Conservation (phyloP, 2,113 vertebrate species). For the Leptodactylus fuscus region DNA sequence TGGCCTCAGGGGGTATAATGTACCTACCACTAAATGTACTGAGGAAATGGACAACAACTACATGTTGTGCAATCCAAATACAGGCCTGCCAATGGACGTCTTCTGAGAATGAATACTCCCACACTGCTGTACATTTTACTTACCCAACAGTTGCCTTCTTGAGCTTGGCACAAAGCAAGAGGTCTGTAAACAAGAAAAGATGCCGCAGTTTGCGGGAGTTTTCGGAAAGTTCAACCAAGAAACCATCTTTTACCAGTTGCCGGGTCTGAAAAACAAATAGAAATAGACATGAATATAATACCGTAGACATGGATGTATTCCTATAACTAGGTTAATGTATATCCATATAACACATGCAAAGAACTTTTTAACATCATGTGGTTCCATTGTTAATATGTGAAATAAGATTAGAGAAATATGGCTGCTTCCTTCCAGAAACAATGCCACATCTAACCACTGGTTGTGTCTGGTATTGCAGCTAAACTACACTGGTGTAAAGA, state of each 20-base stretch:
- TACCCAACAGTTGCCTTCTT: conserved; percentile 94
- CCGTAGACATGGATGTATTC: not conserved
- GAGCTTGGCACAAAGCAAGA: conserved; percentile 96
- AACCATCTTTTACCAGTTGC: conserved; percentile 96
- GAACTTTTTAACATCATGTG: too few species aligned
- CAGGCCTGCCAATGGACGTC: not conserved
- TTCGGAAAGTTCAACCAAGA: conserved; percentile 95
- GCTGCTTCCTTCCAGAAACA: too few species aligned
- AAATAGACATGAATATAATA: not conserved
- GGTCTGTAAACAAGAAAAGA: conserved; percentile 96
- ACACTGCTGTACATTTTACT: conserved; percentile 60
- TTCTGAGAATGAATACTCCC: not conserved
- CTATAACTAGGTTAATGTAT: too few species aligned
- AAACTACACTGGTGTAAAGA: too few species aligned
- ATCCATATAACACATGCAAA: too few species aligned
- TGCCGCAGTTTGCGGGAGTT: conserved; percentile 96
- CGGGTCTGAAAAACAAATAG: conserved; percentile 78
- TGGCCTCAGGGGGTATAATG: not conserved
- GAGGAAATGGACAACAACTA: not conserved
- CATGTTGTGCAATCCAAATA: not conserved
- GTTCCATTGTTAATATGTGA: too few species aligned
- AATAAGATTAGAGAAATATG: too few species aligned
- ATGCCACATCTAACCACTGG: too few species aligned
- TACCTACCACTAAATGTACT: not conserved
- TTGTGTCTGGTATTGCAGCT: too few species aligned